Base-by-base conservation (phyloP, 2,888 invertebrate species). In the Cactoblastis cactorum region DNA sequence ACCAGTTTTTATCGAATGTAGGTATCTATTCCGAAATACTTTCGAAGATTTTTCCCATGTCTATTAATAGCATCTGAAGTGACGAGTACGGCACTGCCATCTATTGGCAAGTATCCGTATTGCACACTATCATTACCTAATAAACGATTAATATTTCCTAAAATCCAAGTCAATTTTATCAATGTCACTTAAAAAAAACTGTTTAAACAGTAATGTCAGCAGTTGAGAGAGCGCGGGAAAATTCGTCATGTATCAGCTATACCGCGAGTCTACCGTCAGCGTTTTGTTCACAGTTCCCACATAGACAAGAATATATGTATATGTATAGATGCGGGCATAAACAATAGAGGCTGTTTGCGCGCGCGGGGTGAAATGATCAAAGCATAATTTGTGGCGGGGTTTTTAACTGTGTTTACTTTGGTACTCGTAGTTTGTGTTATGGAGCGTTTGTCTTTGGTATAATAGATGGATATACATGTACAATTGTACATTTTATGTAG, bases 271-370 rank as follows among this genome's bases (percentile, higher is more conserved):
- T 19, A 9, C 11, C 18, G 19, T 35, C 34, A 46, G 46, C 46
- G 22, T 47, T 47, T 14, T 15, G 15, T 35, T 47, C 6, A 6
- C n/a, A n/a, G n/a, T n/a, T n/a, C n/a, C n/a, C n/a, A 35, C 46
- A 19, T 28, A 28, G 3, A 22, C 46, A 22, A 18, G 22, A 15
- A 22, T 22, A 22, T n/a, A n/a, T n/a, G n/a, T n/a, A n/a, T n/a
- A n/a, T n/a, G n/a, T n/a, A n/a, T n/a, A n/a, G n/a, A 34, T 47
- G 35, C 35, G 46, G 34, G 46, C 15, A 47, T 35, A 47, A 14
- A 34, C 46, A 47, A 34, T 22, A 46, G 34, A 14, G 11, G 14
- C 11, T 35, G 35, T 34, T 34, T 35, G 22, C 9, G 8, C 14
- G 18, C 35, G 4, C n/a, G 9, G 34, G 19, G 34, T 35, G 14